Conservation (phyloP, 2,888 invertebrate genomes). For the Ornithoptera alexandrae region DNA sequence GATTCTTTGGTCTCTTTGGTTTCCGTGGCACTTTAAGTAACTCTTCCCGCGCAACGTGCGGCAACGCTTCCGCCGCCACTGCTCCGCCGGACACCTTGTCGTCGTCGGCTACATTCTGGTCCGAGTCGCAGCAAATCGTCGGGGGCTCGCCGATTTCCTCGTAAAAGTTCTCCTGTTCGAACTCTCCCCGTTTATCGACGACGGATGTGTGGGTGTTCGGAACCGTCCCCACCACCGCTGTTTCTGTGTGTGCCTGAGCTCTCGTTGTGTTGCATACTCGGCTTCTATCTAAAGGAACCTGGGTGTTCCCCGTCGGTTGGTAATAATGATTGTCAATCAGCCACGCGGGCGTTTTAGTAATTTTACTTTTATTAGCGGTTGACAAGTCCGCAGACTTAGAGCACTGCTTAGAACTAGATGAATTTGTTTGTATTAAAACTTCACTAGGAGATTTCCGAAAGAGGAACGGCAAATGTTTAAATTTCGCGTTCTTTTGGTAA, state of each 20-base stretch:
- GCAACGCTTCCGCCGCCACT: conserved; percentile 49
- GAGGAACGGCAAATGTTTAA: conserved; percentile 53
- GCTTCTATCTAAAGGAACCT: conserved; percentile 60
- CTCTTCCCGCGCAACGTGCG: conserved; percentile 58
- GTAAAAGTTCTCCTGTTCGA: conserved; percentile 65
- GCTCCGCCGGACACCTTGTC: conserved; percentile 61
- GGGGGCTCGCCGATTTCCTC: conserved; percentile 67
- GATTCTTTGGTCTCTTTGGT: conserved; percentile 61
- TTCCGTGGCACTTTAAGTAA: conserved; percentile 66
- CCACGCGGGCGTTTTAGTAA: conserved; percentile 61
- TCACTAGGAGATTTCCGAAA: conserved; percentile 55
- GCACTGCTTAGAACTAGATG: conserved; percentile 40
- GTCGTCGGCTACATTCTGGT: conserved; percentile 67
- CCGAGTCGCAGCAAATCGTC: conserved; percentile 34
- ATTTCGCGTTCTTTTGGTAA: conserved; percentile 60
- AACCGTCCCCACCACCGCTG: conserved; percentile 35
- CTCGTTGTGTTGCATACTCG: conserved; percentile 40
- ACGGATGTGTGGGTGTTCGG: conserved; percentile 43
- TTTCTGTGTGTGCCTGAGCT: conserved; percentile 32
- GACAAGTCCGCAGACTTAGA: conserved; percentile 38
- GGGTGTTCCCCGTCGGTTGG: conserved; percentile 64
- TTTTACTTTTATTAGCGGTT: conserved; percentile 47
- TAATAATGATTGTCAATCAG: conserved; percentile 67
- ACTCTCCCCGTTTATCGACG: conserved; percentile 41
- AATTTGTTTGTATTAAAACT: conserved; percentile 43